Evolutionary conservation across 2,888 invertebrate species (phyloP), one percentile per base, ranked within the genome.

Genomic region (Teleogryllus oceanicus): DNA sequence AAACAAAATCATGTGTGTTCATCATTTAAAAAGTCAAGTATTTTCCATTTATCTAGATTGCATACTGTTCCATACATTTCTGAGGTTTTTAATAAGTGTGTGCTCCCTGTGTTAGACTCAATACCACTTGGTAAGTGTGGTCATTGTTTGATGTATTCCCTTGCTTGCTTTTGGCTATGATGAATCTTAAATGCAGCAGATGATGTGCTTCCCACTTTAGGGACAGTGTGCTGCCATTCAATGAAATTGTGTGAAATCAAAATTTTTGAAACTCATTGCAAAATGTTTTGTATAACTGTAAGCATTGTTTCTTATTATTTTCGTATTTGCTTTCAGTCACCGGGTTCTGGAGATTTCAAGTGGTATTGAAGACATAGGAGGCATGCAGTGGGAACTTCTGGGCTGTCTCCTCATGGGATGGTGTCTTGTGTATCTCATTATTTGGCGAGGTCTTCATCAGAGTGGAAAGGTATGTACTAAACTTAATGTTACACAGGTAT

Each of bases 361-460:
- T 74, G 89, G 89, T 20, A 90, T 92, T 77, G 89, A 93, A 78
- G 88, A 91, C 77, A 86, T 93, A 21, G 93, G 92, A 16, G 88
- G 88, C 4, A 87, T 94, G 83, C 91, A 92, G 84, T 93, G 92
- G 92, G 90, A 92, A 84, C 88, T 93, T 50, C 89, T 92, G 50
- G 89, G 90, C 10, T 91, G 92, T 84, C 87, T 93, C 21, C 86
- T 90, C 3, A 87, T 91, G 13, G 92, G 93, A 80, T 94, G 93
- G 90, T 84, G 92, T 21, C 88, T 93, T 80, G 91, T 93, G 83
- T 94, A 94, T 86, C 89, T 91, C 83, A 92, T 92, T 84, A 89
- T 94, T 83, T 91, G 93, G 87, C 92, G 93, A 85, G 94, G 94
- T 76, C 90, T 94, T 79, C 91, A 92, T 84, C 92, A 92, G 86